These are phyloP conservation scores for Villa cingulata DNA, from an alignment of 2,888 invertebrate species.

Conservation along the genomic window DNA sequence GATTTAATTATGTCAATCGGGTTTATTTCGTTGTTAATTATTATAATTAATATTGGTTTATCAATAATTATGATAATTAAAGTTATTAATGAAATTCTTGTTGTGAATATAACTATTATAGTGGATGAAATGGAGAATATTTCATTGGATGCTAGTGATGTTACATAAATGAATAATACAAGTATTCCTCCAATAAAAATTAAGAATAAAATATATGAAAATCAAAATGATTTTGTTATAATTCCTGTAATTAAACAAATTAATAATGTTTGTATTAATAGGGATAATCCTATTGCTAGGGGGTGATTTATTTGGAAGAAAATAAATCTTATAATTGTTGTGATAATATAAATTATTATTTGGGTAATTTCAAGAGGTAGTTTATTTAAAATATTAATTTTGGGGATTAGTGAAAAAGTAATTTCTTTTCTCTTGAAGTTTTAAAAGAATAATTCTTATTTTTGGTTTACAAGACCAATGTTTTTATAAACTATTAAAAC, in stretches of 20 bases:
- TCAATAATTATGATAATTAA: too few species aligned
- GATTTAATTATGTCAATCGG: constrained; percentile 21
- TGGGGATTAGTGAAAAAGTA: constrained; percentile 50
- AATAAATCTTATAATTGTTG: constrained; percentile 31
- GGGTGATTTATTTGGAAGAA: constrained; percentile 39
- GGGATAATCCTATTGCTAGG: constrained; percentile 41
- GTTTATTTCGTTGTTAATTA: constrained; percentile 30
- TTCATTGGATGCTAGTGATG: constrained; percentile 48
- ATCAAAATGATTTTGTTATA: constrained; percentile 42
- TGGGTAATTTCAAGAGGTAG: constrained; percentile 42
- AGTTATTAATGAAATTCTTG: too few species aligned
- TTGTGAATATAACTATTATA: constrained; percentile 20
- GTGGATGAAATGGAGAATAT: constrained; percentile 37
- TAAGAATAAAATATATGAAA: constrained; percentile 47
- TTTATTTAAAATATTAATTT: constrained; percentile 56
- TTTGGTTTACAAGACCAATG: constrained; percentile 57
- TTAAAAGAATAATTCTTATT: constrained; percentile 43
- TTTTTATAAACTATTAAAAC: constrained; percentile 53
- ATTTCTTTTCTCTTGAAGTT: constrained; percentile 46
- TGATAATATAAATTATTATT: constrained; percentile 18
- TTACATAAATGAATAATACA: constrained; percentile 51
- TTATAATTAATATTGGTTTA: too few species aligned
- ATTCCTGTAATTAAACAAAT: constrained; percentile 38
- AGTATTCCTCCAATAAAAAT: constrained; percentile 49
- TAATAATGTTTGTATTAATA: constrained; percentile 41